Percentiles rank a stretch among this genome's conserved stretches.
Conservation (phyloP, 1,140 invertebrate genomes). For the Lutraria rhynchaena region DNA sequence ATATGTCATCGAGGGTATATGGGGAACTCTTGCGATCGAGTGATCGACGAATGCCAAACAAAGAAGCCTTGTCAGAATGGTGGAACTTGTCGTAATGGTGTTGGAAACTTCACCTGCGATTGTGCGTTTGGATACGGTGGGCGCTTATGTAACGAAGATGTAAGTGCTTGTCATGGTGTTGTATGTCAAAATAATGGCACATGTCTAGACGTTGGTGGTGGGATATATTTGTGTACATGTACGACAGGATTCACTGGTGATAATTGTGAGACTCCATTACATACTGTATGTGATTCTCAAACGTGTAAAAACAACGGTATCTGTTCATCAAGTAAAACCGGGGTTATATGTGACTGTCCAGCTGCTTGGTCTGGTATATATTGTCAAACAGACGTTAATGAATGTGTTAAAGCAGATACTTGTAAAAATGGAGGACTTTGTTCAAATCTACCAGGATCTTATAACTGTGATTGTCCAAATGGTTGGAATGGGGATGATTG, state of each 20-base stretch:
- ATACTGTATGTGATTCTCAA: conserved; percentile 15
- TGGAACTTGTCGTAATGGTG: background rate
- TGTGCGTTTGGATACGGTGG: conserved; percentile 23
- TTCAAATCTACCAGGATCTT: conserved; percentile 22
- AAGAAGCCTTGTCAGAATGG: conserved; percentile 21
- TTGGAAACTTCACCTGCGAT: conserved; percentile 40
- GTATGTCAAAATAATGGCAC: conserved; percentile 45
- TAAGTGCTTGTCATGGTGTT: conserved; percentile 3
- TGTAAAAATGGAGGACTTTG: conserved; percentile 28
- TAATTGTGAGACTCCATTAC: conserved; percentile 30
- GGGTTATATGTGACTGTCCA: conserved; percentile 43
- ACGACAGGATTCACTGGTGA: conserved; percentile 18
- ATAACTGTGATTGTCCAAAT: conserved; percentile 34
- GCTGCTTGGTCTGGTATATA: conserved; percentile 25
- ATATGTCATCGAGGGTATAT: conserved; percentile 14
- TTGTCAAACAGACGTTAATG: conserved; percentile 43
- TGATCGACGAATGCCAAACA: conserved; percentile 34
- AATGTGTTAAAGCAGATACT: conserved; percentile 14
- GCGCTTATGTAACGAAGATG: background rate
- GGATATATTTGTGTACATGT: conserved; percentile 31
- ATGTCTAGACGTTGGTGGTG: conserved; percentile 35
- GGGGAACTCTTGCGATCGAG: conserved; percentile 19
- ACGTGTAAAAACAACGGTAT: conserved; percentile 29
- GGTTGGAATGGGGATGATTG: conserved; percentile 40
- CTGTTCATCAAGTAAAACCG: background rate